phyloP scores from a whole-genome alignment of 2,113 vertebrate genomes.

The Penelope pileata region DNA sequence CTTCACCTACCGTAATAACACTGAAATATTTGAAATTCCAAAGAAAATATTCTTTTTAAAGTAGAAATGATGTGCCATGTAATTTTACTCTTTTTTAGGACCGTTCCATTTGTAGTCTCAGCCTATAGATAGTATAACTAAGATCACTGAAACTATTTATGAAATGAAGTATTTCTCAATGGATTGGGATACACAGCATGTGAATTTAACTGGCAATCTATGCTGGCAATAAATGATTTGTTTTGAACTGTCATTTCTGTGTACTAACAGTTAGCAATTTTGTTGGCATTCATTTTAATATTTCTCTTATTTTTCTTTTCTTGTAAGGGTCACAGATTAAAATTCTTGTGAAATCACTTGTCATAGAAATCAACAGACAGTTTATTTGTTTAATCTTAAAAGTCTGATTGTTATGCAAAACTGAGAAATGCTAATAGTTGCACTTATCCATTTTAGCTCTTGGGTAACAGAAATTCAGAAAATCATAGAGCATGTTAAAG shows the following conservation, averaged over 20 bases:
- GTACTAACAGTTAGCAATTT: not conserved
- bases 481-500: constrained; percentile 79
- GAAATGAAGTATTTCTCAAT: not conserved
- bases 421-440: not conserved
- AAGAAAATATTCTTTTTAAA: not conserved
- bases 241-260: not conserved
- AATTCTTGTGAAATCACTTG: not conserved
- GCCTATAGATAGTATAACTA: not conserved
- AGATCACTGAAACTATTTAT: not conserved
- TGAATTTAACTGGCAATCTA: not conserved
- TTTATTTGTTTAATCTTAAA: not conserved
- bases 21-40: constrained; percentile 11
- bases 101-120: not conserved
- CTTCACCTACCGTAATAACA: not conserved
- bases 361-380: not conserved
- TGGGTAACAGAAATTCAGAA: constrained; percentile 73
- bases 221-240: not conserved
- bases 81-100: not conserved
- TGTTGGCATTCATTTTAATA: not conserved
- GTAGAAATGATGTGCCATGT: not conserved
- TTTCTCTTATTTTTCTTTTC: not conserved
- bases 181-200: not conserved
- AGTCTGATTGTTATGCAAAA: not conserved
- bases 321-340: not conserved
- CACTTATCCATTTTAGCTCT: constrained; percentile 68